phyloP scores from a whole-genome alignment of 2,113 vertebrate species.

The Pituophis catenifer region DNA sequence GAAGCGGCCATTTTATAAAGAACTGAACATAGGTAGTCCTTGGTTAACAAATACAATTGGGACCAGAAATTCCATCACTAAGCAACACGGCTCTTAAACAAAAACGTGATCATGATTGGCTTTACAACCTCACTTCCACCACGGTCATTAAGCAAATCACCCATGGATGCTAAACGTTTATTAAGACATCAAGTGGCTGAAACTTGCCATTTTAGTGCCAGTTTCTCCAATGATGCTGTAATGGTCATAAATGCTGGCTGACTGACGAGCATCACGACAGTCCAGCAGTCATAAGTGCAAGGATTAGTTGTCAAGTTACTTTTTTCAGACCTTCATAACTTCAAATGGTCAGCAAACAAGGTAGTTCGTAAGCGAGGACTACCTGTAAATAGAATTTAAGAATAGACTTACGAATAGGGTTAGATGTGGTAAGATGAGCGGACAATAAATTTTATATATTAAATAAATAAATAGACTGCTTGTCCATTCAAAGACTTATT shows the following conservation, averaged over 20 bases:
- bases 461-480: not conserved
- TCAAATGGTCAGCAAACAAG: not conserved
- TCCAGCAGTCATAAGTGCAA: not conserved
- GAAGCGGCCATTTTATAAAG: not conserved
- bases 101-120: not conserved
- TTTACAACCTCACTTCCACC: not conserved
- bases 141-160: not conserved
- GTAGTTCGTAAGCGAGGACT: not conserved
- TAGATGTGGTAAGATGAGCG: not conserved
- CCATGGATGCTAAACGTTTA: not conserved
- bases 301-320: not conserved
- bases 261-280: not conserved
- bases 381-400: not conserved
- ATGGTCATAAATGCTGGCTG: not conserved
- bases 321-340: not conserved
- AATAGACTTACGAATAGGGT: not conserved
- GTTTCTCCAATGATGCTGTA: not conserved
- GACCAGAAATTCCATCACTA: not conserved
- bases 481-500: not conserved
- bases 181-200: not conserved
- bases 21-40: not conserved
- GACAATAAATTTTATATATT: not conserved
- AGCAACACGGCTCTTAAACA: not conserved
- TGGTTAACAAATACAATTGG: not conserved
- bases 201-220: not conserved